These are phyloP conservation scores for Drosophila pseudotalamancana DNA, from an alignment of 2,888 invertebrate species.

Conservation along the genomic window DNA sequence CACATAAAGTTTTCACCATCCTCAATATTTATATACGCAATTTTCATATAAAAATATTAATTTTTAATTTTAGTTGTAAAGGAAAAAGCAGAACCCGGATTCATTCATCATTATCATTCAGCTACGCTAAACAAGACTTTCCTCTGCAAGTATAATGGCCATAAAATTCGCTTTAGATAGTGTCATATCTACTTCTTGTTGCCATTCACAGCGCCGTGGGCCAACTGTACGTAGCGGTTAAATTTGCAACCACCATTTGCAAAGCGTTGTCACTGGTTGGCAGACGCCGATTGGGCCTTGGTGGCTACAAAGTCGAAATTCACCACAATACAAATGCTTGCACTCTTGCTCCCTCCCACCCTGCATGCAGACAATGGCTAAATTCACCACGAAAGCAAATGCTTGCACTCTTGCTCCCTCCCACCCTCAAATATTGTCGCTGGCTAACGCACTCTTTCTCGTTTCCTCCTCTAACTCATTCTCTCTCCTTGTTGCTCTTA, in stretches of 20 bases:
- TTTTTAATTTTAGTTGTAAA: too few relatives aligned
- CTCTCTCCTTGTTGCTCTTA: slow-evolving; percentile 31
- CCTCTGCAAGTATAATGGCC: too few relatives aligned
- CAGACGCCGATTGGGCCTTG: slow-evolving; percentile 38
- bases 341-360: not conserved
- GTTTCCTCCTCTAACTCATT: not conserved
- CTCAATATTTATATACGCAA: too few relatives aligned
- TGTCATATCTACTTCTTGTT: not conserved
- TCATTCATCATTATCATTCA: too few relatives aligned
- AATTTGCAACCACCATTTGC: slow-evolving; percentile 53
- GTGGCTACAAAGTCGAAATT: not conserved
- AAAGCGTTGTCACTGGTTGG: slow-evolving; percentile 24
- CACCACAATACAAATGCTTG: not conserved
- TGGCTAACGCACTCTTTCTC: slow-evolving; percentile 1
- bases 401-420: slow-evolving; percentile 3
- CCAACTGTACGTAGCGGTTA: slow-evolving; percentile 30
- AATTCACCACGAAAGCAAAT: slow-evolving; percentile 34
- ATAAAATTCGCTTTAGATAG: not conserved
- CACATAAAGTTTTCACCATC: too few relatives aligned
- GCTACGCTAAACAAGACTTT: too few relatives aligned
- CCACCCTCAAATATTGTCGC: too few relatives aligned
- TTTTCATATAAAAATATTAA: too few relatives aligned
- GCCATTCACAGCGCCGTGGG: not conserved
- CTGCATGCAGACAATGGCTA: too few relatives aligned
- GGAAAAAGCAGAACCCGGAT: too few relatives aligned